A percentile compares a stretch with the other conserved stretches of the same genome.
Conservation (phyloP, 2,797 vertebrate species). For the Harpagifer antarcticus region DNA sequence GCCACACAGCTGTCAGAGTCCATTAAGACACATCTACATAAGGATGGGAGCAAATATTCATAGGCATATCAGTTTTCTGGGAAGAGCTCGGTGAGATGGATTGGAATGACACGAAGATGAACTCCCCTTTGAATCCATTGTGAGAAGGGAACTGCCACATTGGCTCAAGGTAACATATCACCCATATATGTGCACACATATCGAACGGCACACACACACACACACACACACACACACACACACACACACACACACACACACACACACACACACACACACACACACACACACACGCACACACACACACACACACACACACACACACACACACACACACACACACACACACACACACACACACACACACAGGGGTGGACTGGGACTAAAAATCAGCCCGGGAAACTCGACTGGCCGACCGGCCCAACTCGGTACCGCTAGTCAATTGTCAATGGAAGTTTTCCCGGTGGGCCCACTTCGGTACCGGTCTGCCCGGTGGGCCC, state of each 20-base stretch:
- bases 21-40: slow-evolving; percentile 83
- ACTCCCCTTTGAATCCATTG: slow-evolving; percentile 74
- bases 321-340: neutral
- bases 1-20: slow-evolving; percentile 82
- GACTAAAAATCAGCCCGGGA: no score
- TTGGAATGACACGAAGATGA: slow-evolving; percentile 77
- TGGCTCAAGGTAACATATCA: slow-evolving; percentile 74
- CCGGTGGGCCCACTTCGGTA: no score
- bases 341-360: neutral
- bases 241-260: no score
- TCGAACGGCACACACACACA: slow-evolving; percentile 20
- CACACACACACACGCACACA: neutral
- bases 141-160: slow-evolving; percentile 63
- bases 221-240: neutral
- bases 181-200: slow-evolving; percentile 41
- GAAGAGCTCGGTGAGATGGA: slow-evolving; percentile 69
- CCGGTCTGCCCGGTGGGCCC: no score
- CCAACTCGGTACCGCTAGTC: no score
- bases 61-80: slow-evolving; percentile 75
- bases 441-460: no score
- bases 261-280: slow-evolving; percentile 28
- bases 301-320: slow-evolving; percentile 10
- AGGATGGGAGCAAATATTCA: slow-evolving; percentile 76
- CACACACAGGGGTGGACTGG: no score
- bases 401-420: no score